Base-by-base conservation (phyloP, 2,888 invertebrate genomes). In the Papilio demoleus region DNA sequence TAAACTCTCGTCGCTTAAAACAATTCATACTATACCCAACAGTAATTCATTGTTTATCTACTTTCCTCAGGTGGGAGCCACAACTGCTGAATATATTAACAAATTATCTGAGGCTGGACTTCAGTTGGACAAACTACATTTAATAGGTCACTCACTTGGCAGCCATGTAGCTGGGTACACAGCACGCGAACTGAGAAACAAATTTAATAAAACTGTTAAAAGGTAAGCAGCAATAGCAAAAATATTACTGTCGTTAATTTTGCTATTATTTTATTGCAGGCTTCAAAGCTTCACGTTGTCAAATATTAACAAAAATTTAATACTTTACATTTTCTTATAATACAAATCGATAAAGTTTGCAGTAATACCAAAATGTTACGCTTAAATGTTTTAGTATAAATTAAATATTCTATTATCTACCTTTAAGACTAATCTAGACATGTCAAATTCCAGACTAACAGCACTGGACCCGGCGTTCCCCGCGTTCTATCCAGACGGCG, bases 401-500 rank as follows among this genome's bases (percentile, higher is more conserved):
- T n/a, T n/a, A n/a, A n/a, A n/a, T n/a, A n/a, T n/a, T 6, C 3
- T 31, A 31, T 2, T 19, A 9, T 8, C 42, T 19, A 45, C 9
- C 9, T 45, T 17, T 45, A 45, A 45, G 19, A 45, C 9, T 45
- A n/a, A 56, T 4, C 3, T 31, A 31, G 53, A 17, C 9, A 3
- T 56, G n/a, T 31, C 17, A 4, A n/a, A 75, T 85, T 86, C 71
- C 84, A 94, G 94, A 78, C 81, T 94, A 77, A 93, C 94, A 72
- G 94, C 93, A 1, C 85, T 94, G 69, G 94, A 94, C 77, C 94
- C 94, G 17, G 94, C 94, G 11, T 94, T 94, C 78, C 94, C 94
- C 38, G 88, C 90, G 8, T 94, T 94, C 78, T 94, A 94, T 75
- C 92, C 92, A 1, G 91, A 90, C 45, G 90, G 90, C 1, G 83